Conservation (phyloP, 1,140 invertebrate genomes). For the Zaprionus tsacasi region DNA sequence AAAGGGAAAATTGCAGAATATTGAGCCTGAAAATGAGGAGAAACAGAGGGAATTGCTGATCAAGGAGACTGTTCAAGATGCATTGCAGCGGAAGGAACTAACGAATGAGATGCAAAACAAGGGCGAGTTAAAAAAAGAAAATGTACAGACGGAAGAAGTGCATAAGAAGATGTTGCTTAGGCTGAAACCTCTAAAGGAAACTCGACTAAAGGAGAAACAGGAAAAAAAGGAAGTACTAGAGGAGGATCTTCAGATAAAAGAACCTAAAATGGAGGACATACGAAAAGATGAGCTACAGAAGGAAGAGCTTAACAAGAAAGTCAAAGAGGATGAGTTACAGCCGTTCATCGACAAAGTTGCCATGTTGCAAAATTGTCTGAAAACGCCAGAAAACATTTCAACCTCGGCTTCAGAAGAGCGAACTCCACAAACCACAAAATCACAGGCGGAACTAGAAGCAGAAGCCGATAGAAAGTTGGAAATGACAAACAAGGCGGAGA, state of each 20-base stretch:
- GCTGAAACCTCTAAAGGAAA: background rate
- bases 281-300: background rate
- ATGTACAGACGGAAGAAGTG: background rate
- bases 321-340: background rate
- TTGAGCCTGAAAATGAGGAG: background rate
- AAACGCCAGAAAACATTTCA: background rate
- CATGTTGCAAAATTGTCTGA: background rate
- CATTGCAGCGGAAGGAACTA: background rate
- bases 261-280: background rate
- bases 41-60: background rate
- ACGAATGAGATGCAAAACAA: background rate
- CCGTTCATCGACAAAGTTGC: background rate
- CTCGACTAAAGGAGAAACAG: background rate
- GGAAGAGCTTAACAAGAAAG: background rate
- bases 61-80: background rate
- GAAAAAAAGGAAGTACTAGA: background rate
- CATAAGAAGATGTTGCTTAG: background rate
- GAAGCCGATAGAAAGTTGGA: background rate
- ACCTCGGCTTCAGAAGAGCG: background rate
- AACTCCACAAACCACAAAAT: background rate
- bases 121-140: background rate
- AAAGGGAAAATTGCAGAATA: background rate
- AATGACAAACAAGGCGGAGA: background rate
- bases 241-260: background rate
- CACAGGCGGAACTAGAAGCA: background rate